Evolutionary conservation across 35 echinoderm and acorn worm species (phyloP), one percentile per base, ranked within the genome.

Genomic region (Lytechinus variegatus): DNA sequence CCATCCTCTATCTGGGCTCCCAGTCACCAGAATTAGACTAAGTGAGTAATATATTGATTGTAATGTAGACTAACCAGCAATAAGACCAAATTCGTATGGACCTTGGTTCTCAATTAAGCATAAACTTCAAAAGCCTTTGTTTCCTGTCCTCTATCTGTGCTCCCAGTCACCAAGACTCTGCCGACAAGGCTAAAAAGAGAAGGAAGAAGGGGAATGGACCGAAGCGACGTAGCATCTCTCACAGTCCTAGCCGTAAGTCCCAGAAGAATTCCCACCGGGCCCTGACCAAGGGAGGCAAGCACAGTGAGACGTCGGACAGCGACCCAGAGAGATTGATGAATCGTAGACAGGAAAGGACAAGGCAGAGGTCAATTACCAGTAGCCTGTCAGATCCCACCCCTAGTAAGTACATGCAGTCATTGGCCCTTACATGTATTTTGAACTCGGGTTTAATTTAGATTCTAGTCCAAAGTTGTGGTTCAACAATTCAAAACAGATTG

Each of bases 161-260:
- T 9, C 19, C 4, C 54, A 93, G 92, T 57, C 52, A 28, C 10
- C 55, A 28, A 13, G 44, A 95, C 66, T 28, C 60, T 0, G 44
- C 57, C 7, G 94, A 95, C 27, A 87, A 90, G 27, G 53, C 94
- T 13, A 95, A 93, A 8, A 95, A 87, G 86, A 94, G 91, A 79
- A 88, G 95, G 16, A 98, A 96, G 96, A 96, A 96, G 54, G 90
- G 29, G 52, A 88, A 79, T 9, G 87, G 90, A 28, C 52, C 93
- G 14, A 96, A 96, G 10, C 52, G 96, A 28, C 96, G 95, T 16
- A 98, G 96, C 72, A 54, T 92, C n/a, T 96, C 97, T 8, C 96
- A 96, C 91, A 96, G 97, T 91, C 97, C 97, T 16, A 94, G 60
- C 54, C 92, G 97, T 21, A 98, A 98, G 89, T 94, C 94, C 27